Evolutionary conservation across 2,888 invertebrate species (phyloP), one percentile per base, ranked within the genome.

Genomic region (Podabrus alpinus): DNA sequence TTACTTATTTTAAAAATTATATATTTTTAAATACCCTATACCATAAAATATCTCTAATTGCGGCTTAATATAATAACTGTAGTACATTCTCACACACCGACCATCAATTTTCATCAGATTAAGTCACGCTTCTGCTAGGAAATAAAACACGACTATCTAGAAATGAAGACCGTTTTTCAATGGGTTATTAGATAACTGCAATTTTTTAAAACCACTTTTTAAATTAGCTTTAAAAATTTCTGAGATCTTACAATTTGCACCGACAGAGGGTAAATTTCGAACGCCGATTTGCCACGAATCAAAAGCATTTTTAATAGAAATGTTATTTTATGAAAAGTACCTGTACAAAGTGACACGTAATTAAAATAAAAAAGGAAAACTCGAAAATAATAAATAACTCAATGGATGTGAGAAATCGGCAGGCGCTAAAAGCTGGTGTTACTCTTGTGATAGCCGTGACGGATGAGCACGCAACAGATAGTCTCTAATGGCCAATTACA

Each of bases 381-480:
- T 64, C 62, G 69, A 24, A 77, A 72, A 70, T 71, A 78, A 79
- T 80, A 80, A 80, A 80, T 80, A 79, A 80, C 78, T 78, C 78
- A 75, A 79, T 80, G 73, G 77, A 78, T 79, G 78, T 68, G 68
- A 69, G 74, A 77, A 79, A 78, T 80, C 76, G 75, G 71, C 76
- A 73, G 76, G 80, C 80, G 79, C 80, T 81, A 81, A 81, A 81
- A 81, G 81, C 80, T 74, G 79, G 79, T 80, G 80, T 80, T 79
- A 79, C 76, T 73, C 72, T 69, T 66, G 77, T 76, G 81, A 81
- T 81, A 80, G 78, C 78, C 74, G 79, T 81, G 81, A 81, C 81
- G 81, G 78, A 81, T 80, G 78, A 78, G 76, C 81, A 81, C 80
- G 81, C 81, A 80, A 80, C 79, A 79, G 81, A 81, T 81, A 80